These are phyloP conservation scores for Phalacrocorax carbo DNA, from an alignment of 2,113 vertebrate species.

Conservation along the genomic window DNA sequence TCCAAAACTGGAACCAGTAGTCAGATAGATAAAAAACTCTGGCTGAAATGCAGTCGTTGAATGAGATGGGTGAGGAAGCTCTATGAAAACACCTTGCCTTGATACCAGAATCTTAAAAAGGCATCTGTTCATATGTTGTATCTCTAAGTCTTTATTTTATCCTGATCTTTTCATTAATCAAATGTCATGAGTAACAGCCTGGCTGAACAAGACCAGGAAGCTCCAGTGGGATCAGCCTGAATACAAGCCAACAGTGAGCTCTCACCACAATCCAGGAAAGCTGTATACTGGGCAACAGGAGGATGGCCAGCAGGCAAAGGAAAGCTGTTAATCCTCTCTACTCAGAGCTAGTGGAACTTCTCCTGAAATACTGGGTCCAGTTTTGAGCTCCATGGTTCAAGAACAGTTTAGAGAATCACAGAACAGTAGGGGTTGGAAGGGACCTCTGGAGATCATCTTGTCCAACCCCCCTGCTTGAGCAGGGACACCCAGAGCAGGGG, in stretches of 20 bases:
- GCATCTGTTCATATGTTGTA: background rate
- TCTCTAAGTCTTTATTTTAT: background rate
- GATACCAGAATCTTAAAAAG: background rate
- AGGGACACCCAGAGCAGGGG: no score
- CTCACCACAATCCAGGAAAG: background rate
- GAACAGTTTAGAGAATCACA: background rate
- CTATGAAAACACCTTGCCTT: background rate
- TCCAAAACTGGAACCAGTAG: background rate
- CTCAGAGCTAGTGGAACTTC: background rate
- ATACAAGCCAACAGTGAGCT: background rate
- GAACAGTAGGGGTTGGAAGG: no score
- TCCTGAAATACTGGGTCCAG: background rate
- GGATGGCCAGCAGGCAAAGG: background rate
- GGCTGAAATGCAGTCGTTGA: background rate
- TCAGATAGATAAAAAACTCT: background rate
- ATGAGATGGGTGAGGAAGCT: background rate
- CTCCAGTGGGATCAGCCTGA: background rate
- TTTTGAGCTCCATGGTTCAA: background rate
- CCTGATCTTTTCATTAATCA: background rate
- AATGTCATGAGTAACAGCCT: background rate
- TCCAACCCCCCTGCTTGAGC: no score
- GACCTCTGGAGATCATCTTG: no score
- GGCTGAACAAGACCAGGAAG: background rate
- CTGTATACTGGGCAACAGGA: background rate
- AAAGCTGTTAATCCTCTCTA: background rate